Evolutionary conservation across 2,113 vertebrate genomes (phyloP).

Genomic region (Pseudolaguvia tuberculata): DNA sequence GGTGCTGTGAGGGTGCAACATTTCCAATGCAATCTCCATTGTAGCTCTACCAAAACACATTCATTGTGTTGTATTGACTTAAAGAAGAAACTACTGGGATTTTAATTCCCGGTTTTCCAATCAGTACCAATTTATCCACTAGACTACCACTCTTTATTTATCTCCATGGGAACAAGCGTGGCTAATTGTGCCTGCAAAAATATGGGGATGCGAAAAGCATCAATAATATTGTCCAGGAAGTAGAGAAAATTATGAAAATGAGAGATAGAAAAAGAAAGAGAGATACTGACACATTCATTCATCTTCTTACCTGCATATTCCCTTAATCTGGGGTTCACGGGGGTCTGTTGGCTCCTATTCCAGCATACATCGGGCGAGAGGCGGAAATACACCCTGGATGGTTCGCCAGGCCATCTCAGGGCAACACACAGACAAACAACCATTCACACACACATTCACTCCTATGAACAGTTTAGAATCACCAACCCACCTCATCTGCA

Average conservation of each 20-base stretch:
- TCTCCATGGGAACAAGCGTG: slow-evolving; percentile 25
- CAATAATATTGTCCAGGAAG: slow-evolving; percentile 23
- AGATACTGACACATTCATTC: neutral
- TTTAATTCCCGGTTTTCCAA: neutral
- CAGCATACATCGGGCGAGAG: too few species aligned
- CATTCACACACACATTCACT: too few species aligned
- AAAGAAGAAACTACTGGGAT: neutral
- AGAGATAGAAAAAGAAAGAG: neutral
- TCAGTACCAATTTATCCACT: neutral
- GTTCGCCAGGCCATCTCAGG: too few species aligned
- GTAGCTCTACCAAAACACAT: neutral
- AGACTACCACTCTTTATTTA: neutral
- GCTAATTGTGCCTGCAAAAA: slow-evolving; percentile 32
- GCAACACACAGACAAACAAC: too few species aligned
- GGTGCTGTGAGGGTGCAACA: neutral
- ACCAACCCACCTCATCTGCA: too few species aligned
- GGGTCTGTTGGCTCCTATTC: too few species aligned
- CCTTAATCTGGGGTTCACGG: too few species aligned
- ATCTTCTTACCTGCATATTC: too few species aligned
- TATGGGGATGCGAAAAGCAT: slow-evolving; percentile 13
- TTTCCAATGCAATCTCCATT: neutral
- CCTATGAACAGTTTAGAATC: too few species aligned
- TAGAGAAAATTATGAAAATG: slow-evolving; percentile 3
- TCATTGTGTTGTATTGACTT: neutral
- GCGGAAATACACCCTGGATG: too few species aligned